Percentiles rank a stretch among this genome's conserved stretches.
These are phyloP conservation scores for Brachyptera putata DNA, from an alignment of 2,888 invertebrate genomes.

Conservation along the genomic window DNA sequence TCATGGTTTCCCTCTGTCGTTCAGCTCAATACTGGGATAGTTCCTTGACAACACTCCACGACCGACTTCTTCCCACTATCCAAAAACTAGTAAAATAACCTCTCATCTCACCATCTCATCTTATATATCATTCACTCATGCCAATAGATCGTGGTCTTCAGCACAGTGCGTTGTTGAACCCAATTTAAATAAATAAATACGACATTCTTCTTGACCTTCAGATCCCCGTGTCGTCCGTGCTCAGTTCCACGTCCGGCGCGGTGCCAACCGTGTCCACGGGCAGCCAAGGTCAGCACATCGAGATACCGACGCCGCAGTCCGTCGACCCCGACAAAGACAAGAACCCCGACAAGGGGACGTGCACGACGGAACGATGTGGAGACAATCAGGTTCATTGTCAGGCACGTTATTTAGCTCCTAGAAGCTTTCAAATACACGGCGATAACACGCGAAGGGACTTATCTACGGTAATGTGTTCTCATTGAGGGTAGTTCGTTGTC, in stretches of 20 bases:
- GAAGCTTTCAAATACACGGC: not conserved
- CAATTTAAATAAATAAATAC: no score
- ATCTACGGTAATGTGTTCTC: not conserved
- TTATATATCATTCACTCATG: no score
- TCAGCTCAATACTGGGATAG: no score
- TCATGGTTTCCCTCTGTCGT: no score
- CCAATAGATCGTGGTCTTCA: no score
- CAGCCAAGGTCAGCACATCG: slow-evolving; percentile 15
- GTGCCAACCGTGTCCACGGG: slow-evolving; percentile 30
- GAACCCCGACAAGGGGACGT: slow-evolving; percentile 31
- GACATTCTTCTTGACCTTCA: no score
- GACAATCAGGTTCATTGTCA: slow-evolving; percentile 31
- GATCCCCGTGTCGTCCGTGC: slow-evolving; percentile 28
- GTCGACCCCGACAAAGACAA: slow-evolving; percentile 7
- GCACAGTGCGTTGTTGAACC: no score
- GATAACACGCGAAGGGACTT: not conserved
- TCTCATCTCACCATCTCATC: no score
- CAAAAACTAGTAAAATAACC: no score
- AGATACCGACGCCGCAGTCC: slow-evolving; percentile 12
- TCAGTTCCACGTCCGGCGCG: slow-evolving; percentile 23
- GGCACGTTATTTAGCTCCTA: not conserved
- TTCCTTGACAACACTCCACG: no score
- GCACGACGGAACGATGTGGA: slow-evolving; percentile 31
- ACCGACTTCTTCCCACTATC: no score
- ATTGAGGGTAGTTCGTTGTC: not conserved